Base-by-base conservation (phyloP, 64 coral and sea anemone species). In the Montipora foliosa region DNA sequence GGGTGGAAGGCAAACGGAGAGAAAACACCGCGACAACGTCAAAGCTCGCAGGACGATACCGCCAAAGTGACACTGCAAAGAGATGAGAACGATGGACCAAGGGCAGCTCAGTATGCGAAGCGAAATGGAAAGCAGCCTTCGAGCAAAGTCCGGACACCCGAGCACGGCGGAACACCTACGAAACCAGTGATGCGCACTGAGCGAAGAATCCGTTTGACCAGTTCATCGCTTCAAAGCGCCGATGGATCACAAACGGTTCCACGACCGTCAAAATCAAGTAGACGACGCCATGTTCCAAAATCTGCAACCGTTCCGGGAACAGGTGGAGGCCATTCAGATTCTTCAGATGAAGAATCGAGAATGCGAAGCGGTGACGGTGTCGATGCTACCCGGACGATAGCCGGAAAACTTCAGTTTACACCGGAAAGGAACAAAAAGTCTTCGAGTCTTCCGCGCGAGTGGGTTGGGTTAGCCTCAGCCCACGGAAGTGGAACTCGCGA, bases 151-250 rank as follows among this genome's bases (percentile, higher is more conserved):
- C 87, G 72, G 20, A 89, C 76, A 7, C 94, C 94, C 20, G 86
- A 77, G 51, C 49, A 21, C 60, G 50, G 67, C 47, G 93, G 89
- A 52, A 47, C 84, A 8, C 15, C 76, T 11, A 59, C 75, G 15
- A 98, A 95, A 92, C 93, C 96, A 17, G 96, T 98, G 51, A 89
- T 98, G 15, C 83, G 93, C 20, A 95, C 96, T 2, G 96, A 98
- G 89, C 80, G 96, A 80, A 98, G 89, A 77, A 98, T 98, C 73
- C 94, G 94, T 17, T 48, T 98, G 14, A 87, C 93, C 44, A 89
- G 50, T 71, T 94, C 78, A 48, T 64, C 78, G 68, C 79, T 0
- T 78, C 77, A 69, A 49, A 73, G 51, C 21, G 83, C 51, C 16
- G 83, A 93, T 44, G 87, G 87, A 81, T 76, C 93, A 11, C 92